Percentiles rank a stretch among this genome's conserved stretches.
These are phyloP conservation scores for Oscheius sp. DNA, from an alignment of 2,888 invertebrate species.

Conservation along the genomic window DNA sequence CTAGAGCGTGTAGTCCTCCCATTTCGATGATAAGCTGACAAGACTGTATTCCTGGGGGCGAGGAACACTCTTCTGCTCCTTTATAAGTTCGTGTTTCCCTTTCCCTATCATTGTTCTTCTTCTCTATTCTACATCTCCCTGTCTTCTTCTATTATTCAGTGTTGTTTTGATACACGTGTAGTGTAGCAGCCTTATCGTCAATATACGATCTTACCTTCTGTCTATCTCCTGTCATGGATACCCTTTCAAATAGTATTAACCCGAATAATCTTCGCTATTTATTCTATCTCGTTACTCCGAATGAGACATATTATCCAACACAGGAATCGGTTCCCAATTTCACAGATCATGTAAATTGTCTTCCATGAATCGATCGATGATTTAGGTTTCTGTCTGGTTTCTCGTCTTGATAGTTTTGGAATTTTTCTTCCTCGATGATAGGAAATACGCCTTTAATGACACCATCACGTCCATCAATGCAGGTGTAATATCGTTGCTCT, in stretches of 20 bases:
- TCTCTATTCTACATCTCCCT: too few species aligned
- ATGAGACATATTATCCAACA: constrained; percentile 42
- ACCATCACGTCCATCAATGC: constrained; percentile 61
- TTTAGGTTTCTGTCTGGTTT: constrained; percentile 41
- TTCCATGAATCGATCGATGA: neutral
- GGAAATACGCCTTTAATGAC: constrained; percentile 47
- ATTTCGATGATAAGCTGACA: too few species aligned
- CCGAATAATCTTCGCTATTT: constrained; percentile 43
- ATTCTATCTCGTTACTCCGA: constrained; percentile 61
- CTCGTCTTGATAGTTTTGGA: constrained; percentile 41
- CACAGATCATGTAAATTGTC: constrained; percentile 31
- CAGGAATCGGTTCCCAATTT: constrained; percentile 42
- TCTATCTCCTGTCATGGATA: constrained; percentile 9
- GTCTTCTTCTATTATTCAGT: too few species aligned
- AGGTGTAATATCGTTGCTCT: constrained; percentile 70
- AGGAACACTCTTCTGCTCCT: too few species aligned
- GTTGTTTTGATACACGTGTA: neutral
- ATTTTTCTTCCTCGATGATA: constrained; percentile 34
- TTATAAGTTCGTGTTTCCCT: too few species aligned
- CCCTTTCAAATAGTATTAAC: constrained; percentile 8
- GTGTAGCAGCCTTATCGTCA: neutral
- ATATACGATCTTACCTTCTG: neutral
- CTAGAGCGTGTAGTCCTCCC: neutral
- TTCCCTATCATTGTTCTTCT: too few species aligned
- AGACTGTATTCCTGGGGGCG: too few species aligned